Base-by-base conservation (phyloP, 2,888 invertebrate species). In the Eupithecia insigniata region DNA sequence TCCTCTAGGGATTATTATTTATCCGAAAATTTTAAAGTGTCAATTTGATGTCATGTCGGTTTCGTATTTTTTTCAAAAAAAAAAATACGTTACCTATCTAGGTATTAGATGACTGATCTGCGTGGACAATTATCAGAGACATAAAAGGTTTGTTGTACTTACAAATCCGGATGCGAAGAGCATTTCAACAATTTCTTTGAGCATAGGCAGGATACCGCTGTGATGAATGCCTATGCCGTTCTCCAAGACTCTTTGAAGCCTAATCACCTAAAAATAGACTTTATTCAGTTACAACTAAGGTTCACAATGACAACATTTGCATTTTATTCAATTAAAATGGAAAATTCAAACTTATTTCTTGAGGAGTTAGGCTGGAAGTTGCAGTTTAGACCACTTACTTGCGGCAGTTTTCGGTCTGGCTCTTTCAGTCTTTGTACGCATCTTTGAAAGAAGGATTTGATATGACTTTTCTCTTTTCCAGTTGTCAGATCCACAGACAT, bases 181-280 rank as follows among this genome's bases (percentile, higher is more conserved):
- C 96, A 99, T 97, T 92, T 99, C 99, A 0, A 99, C 99, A 68
- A 99, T 98, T 95, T 99, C 99, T 87, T 99, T 99, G n/a, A 99
- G 95, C 81, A 99, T 97, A 0, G 99, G 99, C 74, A 99, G 91
- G 80, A 99, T 98, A 16, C 99, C 99, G 88, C 99, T 99, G 91
- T 99, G 99, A 91, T 99, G 99, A 5, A 99, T 97, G 0, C 99
- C 99, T 76, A 99, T 97, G 1, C 99, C 99, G 71, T 97, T 96
- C 81, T 96, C 95, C 30, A 94, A 78, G 0, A 93, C 94, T 64
- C 92, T 86, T 78, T 91, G 92, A 18, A 93, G 79, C 73, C 92
- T 85, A 76, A 92, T 85, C 5, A 93, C 93, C 93, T 93, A 69
- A 51, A 84, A 85, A 55, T 14, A 22, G 8, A 62, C n/a, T 5